phyloP scores from a whole-genome alignment of 2,797 vertebrate species.

The Scarus forsteni region DNA sequence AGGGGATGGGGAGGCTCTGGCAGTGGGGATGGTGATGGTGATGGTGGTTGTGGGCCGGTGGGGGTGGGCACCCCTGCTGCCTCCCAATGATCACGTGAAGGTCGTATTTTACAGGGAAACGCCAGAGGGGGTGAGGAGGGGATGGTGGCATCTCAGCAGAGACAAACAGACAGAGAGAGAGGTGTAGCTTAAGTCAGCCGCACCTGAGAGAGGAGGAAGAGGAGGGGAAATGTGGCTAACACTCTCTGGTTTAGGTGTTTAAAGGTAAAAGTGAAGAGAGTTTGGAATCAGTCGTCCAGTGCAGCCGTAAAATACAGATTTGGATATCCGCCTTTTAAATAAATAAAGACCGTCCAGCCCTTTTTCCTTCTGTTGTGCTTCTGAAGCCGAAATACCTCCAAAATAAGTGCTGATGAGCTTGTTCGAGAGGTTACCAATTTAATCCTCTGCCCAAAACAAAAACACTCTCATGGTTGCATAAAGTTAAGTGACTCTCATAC shows the following conservation, averaged over 20 bases:
- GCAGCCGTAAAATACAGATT: too few species aligned
- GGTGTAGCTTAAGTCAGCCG: constrained; percentile 49
- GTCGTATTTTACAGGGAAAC: constrained; percentile 82
- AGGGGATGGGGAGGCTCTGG: constrained; percentile 50
- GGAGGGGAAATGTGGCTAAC: constrained; percentile 2
- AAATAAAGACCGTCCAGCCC: too few species aligned
- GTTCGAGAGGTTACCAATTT: too few species aligned
- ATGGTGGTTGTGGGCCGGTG: constrained; percentile 55
- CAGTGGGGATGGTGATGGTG: constrained; percentile 39
- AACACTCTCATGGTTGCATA: too few species aligned
- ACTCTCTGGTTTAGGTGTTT: constrained; percentile 19
- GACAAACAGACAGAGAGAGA: constrained; percentile 57
- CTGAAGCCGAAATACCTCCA: too few species aligned
- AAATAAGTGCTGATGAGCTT: too few species aligned
- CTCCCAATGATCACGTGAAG: constrained; percentile 84
- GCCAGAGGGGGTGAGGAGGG: constrained; percentile 68
- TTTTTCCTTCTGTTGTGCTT: too few species aligned
- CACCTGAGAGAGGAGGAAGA: constrained; percentile 61
- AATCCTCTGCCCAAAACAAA: too few species aligned
- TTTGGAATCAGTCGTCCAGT: background rate
- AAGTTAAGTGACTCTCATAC: too few species aligned
- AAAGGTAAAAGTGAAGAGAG: constrained; percentile 27
- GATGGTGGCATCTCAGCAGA: constrained; percentile 60
- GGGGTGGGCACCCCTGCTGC: constrained; percentile 77
- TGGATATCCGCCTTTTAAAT: too few species aligned